phyloP scores from a whole-genome alignment of 2,888 invertebrate genomes.

The Geotrupes spiniger region DNA sequence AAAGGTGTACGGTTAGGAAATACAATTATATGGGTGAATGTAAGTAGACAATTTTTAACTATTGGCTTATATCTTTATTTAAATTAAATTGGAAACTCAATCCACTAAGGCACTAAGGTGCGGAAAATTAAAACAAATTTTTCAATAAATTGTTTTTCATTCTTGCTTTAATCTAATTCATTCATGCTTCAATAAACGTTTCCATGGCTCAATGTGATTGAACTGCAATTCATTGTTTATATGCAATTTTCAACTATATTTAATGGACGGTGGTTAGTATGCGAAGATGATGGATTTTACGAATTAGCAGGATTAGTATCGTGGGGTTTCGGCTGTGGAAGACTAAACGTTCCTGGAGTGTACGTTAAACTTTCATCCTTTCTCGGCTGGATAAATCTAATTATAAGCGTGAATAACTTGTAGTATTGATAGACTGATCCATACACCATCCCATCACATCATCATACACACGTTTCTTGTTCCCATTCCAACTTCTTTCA shows the following conservation, averaged over 20 bases:
- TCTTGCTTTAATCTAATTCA: too few relatives aligned
- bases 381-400: slow-evolving; percentile 96
- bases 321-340: slow-evolving; percentile 94
- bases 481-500: neutral
- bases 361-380: slow-evolving; percentile 95
- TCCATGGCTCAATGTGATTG: too few relatives aligned
- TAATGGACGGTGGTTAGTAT: slow-evolving; percentile 69
- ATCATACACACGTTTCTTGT: too few relatives aligned
- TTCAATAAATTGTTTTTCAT: too few relatives aligned
- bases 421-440: slow-evolving; percentile 44
- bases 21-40: slow-evolving; percentile 96
- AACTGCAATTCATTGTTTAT: too few relatives aligned
- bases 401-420: slow-evolving; percentile 91
- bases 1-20: slow-evolving; percentile 88
- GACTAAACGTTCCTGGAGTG: slow-evolving; percentile 91
- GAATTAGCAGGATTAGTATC: slow-evolving; percentile 91
- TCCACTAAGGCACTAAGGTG: slow-evolving; percentile 86
- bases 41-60: too few relatives aligned
- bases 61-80: too few relatives aligned
- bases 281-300: slow-evolving; percentile 89
- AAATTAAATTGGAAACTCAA: slow-evolving; percentile 89
- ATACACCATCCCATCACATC: neutral
- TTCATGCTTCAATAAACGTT: too few relatives aligned
- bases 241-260: slow-evolving; percentile 6
- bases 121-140: slow-evolving; percentile 89